phyloP scores from a whole-genome alignment of 1,140 invertebrate genomes.

The Lepidotrigona ventralis region DNA sequence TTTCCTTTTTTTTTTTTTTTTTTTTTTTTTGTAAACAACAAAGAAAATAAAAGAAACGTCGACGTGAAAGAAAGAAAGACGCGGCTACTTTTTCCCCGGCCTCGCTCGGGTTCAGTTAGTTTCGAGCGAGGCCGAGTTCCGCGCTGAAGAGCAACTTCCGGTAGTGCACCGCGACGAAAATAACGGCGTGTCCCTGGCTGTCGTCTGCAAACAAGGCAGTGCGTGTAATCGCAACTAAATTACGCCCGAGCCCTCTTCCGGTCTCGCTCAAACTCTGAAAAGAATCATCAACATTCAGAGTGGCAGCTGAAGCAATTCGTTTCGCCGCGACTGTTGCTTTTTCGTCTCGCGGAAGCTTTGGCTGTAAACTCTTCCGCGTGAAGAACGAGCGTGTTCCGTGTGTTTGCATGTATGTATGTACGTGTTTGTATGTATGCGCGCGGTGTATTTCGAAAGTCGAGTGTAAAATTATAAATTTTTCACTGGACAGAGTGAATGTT shows the following conservation, averaged over 20 bases:
- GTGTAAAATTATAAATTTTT: not conserved
- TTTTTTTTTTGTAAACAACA: too few species aligned
- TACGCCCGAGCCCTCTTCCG: slow-evolving; percentile 25
- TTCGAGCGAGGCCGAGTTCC: slow-evolving; percentile 2
- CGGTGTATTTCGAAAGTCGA: not conserved
- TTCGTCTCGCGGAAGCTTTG: not conserved
- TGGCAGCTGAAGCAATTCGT: slow-evolving; percentile 23
- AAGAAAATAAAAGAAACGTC: not conserved
- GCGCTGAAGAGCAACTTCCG: not conserved
- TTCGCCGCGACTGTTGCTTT: not conserved
- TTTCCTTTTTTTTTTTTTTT: too few species aligned
- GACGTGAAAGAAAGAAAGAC: not conserved
- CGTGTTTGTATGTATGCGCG: not conserved
- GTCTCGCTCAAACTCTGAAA: slow-evolving; percentile 30
- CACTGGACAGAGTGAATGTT: not conserved
- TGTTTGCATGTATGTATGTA: too few species aligned
- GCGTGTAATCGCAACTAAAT: slow-evolving; percentile 37
- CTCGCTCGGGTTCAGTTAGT: too few species aligned
- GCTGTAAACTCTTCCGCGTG: not conserved
- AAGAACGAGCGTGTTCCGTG: not conserved
- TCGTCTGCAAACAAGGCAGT: slow-evolving; percentile 22
- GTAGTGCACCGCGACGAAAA: not conserved
- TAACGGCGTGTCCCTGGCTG: slow-evolving; percentile 2
- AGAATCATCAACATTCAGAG: slow-evolving; percentile 42
- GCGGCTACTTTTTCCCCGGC: not conserved